These are phyloP conservation scores for Alviniconcha marisindica DNA, from an alignment of 1,140 invertebrate genomes.

Conservation along the genomic window DNA sequence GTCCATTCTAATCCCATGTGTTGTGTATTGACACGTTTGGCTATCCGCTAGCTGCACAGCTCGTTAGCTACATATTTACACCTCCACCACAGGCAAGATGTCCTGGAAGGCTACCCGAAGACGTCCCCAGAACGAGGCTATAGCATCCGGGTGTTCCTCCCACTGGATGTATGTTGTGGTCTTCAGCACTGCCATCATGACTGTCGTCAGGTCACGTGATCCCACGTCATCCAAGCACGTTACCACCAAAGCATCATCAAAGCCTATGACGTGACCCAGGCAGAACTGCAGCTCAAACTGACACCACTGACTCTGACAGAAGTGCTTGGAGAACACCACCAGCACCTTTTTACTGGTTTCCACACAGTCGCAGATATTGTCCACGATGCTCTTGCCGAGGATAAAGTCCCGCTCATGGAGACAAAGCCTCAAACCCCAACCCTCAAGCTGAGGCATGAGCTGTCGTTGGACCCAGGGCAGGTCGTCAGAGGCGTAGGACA, in stretches of 20 bases:
- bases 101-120: conserved; percentile 19
- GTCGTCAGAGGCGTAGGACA: conserved; percentile 29
- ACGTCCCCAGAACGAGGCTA: conserved; percentile 26
- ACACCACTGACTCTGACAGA: conserved; percentile 61
- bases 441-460: neutral
- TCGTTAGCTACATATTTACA: neutral
- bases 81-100: neutral
- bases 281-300: conserved; percentile 74
- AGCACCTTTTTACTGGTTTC: conserved; percentile 55
- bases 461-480: neutral
- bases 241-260: conserved; percentile 39
- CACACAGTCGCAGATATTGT: conserved; percentile 61
- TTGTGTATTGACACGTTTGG: no score
- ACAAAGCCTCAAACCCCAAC: conserved; percentile 48
- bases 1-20: no score
- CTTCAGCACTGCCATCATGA: conserved; percentile 35
- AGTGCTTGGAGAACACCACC: conserved; percentile 55
- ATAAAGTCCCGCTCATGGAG: conserved; percentile 65
- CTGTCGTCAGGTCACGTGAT: conserved; percentile 34
- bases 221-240: conserved; percentile 44
- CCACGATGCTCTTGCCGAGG: conserved; percentile 52
- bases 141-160: conserved; percentile 16
- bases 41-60: no score
- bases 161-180: conserved; percentile 42
- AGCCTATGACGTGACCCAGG: conserved; percentile 46